These are phyloP conservation scores for Eristalis arbustorum DNA, from an alignment of 2,888 invertebrate genomes.

Conservation along the genomic window DNA sequence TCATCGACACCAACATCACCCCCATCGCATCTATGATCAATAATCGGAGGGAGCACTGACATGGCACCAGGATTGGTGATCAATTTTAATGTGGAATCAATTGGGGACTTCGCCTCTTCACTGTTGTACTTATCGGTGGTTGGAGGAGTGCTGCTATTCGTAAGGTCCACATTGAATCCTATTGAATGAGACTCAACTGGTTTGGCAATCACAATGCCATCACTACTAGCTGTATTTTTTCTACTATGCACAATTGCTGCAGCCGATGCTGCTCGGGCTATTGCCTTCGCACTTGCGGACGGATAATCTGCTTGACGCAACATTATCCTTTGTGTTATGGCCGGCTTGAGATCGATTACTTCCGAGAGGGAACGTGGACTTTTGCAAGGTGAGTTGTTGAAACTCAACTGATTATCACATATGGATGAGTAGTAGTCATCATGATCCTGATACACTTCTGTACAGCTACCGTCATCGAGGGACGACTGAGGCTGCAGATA, in stretches of 20 bases:
- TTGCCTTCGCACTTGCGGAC: slow-evolving; percentile 13
- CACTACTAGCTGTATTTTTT: slow-evolving; percentile 23
- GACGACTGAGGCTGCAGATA: slow-evolving; percentile 11
- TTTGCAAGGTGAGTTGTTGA: slow-evolving; percentile 76
- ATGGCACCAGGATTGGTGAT: slow-evolving; percentile 9
- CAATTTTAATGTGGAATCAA: slow-evolving; percentile 47
- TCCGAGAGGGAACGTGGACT: slow-evolving; percentile 74
- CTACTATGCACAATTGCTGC: slow-evolving; percentile 34
- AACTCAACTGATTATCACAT: slow-evolving; percentile 78
- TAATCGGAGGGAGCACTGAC: no score
- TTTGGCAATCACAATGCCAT: slow-evolving; percentile 75
- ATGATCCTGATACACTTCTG: slow-evolving; percentile 62
- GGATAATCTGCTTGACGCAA: slow-evolving; percentile 33
- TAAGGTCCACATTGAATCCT: slow-evolving; percentile 74
- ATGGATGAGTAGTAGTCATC: slow-evolving; percentile 76
- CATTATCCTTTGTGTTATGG: slow-evolving; percentile 51
- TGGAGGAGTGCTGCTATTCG: neutral
- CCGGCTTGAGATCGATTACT: slow-evolving; percentile 71
- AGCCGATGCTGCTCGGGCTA: slow-evolving; percentile 5
- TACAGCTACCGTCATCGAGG: slow-evolving; percentile 9
- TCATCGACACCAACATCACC: slow-evolving; percentile 30
- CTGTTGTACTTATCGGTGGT: slow-evolving; percentile 46
- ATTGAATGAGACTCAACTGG: slow-evolving; percentile 75
- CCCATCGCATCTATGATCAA: neutral
- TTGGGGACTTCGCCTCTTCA: slow-evolving; percentile 17